Evolutionary conservation across 2,113 vertebrate genomes (phyloP).

Genomic region (Coptodon bakossiorum): DNA sequence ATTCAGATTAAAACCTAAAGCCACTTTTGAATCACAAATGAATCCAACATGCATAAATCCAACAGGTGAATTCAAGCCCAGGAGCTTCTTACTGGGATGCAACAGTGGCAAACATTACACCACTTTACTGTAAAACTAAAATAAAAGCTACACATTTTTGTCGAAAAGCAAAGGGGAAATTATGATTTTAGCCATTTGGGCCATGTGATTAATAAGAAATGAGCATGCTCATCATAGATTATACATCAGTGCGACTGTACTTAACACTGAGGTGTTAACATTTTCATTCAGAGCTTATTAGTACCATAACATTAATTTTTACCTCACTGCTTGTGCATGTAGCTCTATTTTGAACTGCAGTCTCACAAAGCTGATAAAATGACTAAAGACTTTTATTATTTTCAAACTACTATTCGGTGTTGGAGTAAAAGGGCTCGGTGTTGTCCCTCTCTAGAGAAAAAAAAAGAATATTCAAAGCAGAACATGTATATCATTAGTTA

Average conservation of each 20-base stretch:
- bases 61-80: background rate
- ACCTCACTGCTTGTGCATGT: background rate
- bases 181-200: background rate
- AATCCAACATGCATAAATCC: background rate
- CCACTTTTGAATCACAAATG: background rate
- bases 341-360: background rate
- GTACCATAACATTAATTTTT: background rate
- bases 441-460: background rate
- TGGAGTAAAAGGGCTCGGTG: background rate
- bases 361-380: background rate
- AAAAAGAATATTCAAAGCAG: background rate
- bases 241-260: background rate
- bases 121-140: background rate
- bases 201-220: background rate
- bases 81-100: background rate
- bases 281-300: background rate
- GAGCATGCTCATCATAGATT: background rate
- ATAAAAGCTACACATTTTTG: background rate
- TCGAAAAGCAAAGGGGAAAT: background rate
- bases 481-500: background rate
- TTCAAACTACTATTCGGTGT: background rate
- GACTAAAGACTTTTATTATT: background rate
- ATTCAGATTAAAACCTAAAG: background rate
- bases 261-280: background rate
- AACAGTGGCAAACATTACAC: background rate